These are phyloP conservation scores for Nephrotoma guestfalica DNA, from an alignment of 2,888 invertebrate species.

Conservation along the genomic window DNA sequence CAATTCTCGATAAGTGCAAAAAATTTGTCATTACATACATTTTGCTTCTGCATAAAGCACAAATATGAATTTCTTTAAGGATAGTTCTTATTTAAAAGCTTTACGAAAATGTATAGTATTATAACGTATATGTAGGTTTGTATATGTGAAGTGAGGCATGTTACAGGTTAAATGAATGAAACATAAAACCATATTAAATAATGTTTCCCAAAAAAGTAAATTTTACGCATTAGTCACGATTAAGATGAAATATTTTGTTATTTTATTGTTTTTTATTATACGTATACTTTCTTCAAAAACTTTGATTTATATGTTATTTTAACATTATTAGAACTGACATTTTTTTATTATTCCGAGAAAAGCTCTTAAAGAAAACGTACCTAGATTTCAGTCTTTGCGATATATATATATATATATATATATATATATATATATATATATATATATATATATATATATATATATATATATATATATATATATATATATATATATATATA, in stretches of 20 bases:
- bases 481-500: background rate
- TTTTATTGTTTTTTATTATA: background rate
- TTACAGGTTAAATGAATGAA: background rate
- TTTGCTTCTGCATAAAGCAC: background rate
- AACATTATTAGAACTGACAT: background rate
- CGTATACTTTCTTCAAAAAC: background rate
- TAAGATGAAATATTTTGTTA: background rate
- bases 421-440: background rate
- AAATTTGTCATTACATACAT: no score
- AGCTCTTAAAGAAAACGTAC: background rate
- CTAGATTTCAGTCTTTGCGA: background rate
- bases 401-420: background rate
- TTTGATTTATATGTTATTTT: background rate
- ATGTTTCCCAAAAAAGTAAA: background rate
- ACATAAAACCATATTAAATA: background rate
- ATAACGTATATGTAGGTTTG: background rate
- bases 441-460: background rate
- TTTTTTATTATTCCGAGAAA: background rate
- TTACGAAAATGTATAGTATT: background rate
- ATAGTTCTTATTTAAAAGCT: background rate
- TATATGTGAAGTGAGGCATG: background rate
- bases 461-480: background rate
- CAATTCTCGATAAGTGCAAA: background rate
- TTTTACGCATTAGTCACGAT: background rate
- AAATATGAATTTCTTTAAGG: background rate